Base-by-base conservation (phyloP, 2,888 invertebrate species). In the Molanna angustata region DNA sequence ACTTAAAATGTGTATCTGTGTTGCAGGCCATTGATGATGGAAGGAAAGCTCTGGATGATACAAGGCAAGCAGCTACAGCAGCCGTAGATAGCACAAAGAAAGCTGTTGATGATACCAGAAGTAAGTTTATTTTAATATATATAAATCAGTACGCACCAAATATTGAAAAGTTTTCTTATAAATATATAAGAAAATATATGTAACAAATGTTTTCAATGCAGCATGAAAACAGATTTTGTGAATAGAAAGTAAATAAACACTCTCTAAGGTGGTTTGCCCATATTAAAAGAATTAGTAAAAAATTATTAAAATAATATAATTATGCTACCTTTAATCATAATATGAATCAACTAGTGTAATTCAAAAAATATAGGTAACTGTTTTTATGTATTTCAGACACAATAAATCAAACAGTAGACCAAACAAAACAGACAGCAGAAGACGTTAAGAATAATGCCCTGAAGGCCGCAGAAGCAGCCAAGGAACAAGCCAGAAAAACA, bases 41-140 rank as follows among this genome's bases (percentile, higher is more conserved):
- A 41, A 77, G 74, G 68, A 74, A 74, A 59, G 76, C 70, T 58
- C 65, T 76, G 19, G 74, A 76, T 48, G 56, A 56, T 43, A 56
- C 58, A 33, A 54, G 52, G 42, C 54, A 54, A 46, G 57, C 58
- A 7, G 60, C 60, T 1, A 32, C 53, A 11, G 39, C 57, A 3
- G 60, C 56, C 4, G 44, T 60, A 6, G 60, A 60, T 37, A 58
- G 48, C 50, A 58, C 59, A 14, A 43, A 35, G 33, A 72, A 73
- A 64, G 72, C 73, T 6, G 70, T 70, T 49, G 74, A 74, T 58
- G 65, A 58, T 31, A 58, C 58, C 11, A 56, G 48, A 51, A 52
- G 58, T 58, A 42, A 43, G 43, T 39, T 32, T 21, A 18, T 31
- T 31, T 45, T 41, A 18, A 17, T 32, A 32, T 31, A 22, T 13